Evolutionary conservation across 2,888 invertebrate genomes (phyloP).

Genomic region (Rambutsinella grinnellia): DNA sequence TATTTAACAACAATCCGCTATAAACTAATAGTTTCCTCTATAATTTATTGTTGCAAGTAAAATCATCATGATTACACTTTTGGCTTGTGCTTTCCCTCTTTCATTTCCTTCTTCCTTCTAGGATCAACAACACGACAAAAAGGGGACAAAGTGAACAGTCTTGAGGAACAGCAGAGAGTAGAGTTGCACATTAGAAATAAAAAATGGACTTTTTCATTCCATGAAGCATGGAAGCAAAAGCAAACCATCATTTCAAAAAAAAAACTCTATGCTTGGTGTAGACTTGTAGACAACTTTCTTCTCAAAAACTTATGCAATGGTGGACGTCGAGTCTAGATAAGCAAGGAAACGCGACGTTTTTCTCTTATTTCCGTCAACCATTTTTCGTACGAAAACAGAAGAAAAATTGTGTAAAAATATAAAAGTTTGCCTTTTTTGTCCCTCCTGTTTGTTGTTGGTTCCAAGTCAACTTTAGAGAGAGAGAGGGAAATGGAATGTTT

Average conservation of each 20-base stretch:
- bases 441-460: too few relatives aligned
- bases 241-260: neutral
- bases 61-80: conserved; percentile 20
- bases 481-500: too few relatives aligned
- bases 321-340: neutral
- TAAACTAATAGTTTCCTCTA: too few relatives aligned
- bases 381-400: neutral
- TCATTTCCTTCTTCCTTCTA: too few relatives aligned
- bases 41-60: conserved; percentile 13
- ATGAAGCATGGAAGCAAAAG: too few relatives aligned
- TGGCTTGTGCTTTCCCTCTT: neutral
- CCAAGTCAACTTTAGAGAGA: too few relatives aligned
- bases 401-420: neutral
- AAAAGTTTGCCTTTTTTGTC: too few relatives aligned
- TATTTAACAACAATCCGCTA: too few relatives aligned
- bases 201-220: conserved; percentile 4
- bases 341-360: neutral
- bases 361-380: neutral
- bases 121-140: too few relatives aligned
- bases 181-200: neutral
- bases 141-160: neutral
- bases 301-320: too few relatives aligned
- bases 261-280: too few relatives aligned
- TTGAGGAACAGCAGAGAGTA: neutral
- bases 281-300: too few relatives aligned